Conservation (phyloP, 2,888 invertebrate species). For the Serripes groenlandicus region DNA sequence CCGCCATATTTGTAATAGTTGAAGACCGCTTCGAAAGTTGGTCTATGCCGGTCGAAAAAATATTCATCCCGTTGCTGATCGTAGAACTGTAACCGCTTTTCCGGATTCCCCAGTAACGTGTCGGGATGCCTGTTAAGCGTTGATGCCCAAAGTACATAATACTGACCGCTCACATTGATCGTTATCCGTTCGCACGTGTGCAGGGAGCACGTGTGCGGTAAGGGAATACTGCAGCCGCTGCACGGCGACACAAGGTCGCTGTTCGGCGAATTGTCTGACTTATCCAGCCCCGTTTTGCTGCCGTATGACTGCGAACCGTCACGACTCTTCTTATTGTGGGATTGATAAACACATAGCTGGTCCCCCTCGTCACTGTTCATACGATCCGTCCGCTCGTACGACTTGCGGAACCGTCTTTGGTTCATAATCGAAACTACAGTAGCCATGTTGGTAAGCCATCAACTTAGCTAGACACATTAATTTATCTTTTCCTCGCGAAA, state of each 20-base stretch:
- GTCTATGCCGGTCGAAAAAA: conserved; percentile 86
- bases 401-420: conserved; percentile 80
- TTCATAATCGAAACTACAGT: conserved; percentile 80
- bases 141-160: conserved; percentile 85
- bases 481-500: conserved; percentile 20
- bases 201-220: conserved; percentile 79
- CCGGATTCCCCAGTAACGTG: conserved; percentile 85
- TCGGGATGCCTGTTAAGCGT: conserved; percentile 84
- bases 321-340: conserved; percentile 57
- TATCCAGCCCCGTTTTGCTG: conserved; percentile 64
- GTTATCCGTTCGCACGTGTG: conserved; percentile 84
- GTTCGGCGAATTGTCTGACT: conserved; percentile 52
- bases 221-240: conserved; percentile 65
- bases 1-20: conserved; percentile 86
- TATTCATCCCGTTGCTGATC: conserved; percentile 84
- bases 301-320: conserved; percentile 60
- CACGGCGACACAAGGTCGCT: conserved; percentile 64
- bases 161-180: conserved; percentile 86
- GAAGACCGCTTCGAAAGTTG: conserved; percentile 86
- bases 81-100: conserved; percentile 84
- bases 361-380: conserved; percentile 76
- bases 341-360: conserved; percentile 73
- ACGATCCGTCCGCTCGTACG: conserved; percentile 75
- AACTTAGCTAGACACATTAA: conserved; percentile 44
- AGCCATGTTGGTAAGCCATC: conserved; percentile 64